Evolutionary conservation across 2,797 vertebrate species (phyloP), one percentile per base, ranked within the genome.

Genomic region (Nasua narica): DNA sequence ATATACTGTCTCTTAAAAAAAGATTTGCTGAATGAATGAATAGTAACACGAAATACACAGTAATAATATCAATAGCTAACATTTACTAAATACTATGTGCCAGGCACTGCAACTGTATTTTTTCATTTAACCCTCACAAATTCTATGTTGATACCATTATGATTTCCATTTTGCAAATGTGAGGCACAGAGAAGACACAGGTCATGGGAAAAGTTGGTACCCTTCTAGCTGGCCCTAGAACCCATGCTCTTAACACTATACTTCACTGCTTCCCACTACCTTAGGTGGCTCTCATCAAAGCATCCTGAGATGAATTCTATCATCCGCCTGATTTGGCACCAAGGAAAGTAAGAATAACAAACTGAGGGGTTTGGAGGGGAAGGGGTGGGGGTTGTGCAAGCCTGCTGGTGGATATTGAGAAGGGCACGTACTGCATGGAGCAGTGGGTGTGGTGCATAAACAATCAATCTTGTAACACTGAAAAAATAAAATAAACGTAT

Each of bases 131-230:
- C 35, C 23, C 23, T 94, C 5, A 48, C 0, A 60, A 91, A 16
- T 37, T 88, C 29, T 52, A 72, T 65, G 14, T 54, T 74, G n/a
- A 86, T 79, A 84, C 7, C 6, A 85, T 62, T 70, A 78, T 79
- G 18, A 95, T 94, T 69, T 5, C 14, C 56, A 87, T 90, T 96
- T 96, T 96, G 25, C 15, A 97, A 88, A 85, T 85, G 35, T 92
- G 13, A 16, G 90, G 19, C 56, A 95, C 10, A 69, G 40, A 92
- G 48, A 86, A 40, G 48, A 93, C 14, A 88, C 11, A 62, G 32
- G 25, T 90, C 69, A 86, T 56, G 16, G 65, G 52, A 19, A 54
- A 29, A 90, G 89, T 46, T 52, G 32, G 23, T 74, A 19, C 5
- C 12, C 1, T 54, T 48, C 65, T 91, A 18, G 90, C 40, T 88